Percentiles rank a stretch among this genome's conserved stretches.
These are phyloP conservation scores for Anolis carolinensis DNA, from an alignment of 2,113 vertebrate species.

Conservation along the genomic window DNA sequence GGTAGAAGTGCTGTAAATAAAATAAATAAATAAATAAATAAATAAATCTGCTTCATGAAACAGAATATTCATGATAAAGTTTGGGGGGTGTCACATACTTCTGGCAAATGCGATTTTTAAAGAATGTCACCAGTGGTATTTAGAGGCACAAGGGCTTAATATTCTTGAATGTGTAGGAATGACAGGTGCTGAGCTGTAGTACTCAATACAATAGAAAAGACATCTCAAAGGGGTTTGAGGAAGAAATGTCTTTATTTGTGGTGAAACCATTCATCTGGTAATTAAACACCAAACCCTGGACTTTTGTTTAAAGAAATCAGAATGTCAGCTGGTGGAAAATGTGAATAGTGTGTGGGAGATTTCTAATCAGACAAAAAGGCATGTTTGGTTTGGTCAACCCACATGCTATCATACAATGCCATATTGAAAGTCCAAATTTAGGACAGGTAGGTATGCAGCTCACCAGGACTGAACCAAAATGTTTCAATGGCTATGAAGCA, in stretches of 20 bases:
- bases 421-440: too few species aligned
- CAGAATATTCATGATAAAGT: slow-evolving; percentile 22
- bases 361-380: too few species aligned
- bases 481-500: not conserved
- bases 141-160: not conserved
- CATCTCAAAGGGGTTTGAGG: not conserved
- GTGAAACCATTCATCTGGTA: not conserved
- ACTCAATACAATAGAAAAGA: not conserved
- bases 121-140: not conserved
- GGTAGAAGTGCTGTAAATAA: too few species aligned
- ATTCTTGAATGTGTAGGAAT: not conserved
- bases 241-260: not conserved
- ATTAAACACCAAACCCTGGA: not conserved
- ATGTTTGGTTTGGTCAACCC: too few species aligned
- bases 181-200: not conserved
- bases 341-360: too few species aligned
- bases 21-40: too few species aligned
- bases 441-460: not conserved
- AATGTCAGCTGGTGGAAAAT: not conserved
- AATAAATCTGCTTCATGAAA: slow-evolving; percentile 8
- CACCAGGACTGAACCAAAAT: not conserved
- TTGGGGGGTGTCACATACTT: not conserved
- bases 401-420: not conserved
- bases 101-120: not conserved
- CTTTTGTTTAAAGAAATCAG: not conserved